Evolutionary conservation across 1,140 invertebrate genomes (phyloP), one percentile per base, ranked within the genome.

Genomic region (Bilobella aurantiaca): DNA sequence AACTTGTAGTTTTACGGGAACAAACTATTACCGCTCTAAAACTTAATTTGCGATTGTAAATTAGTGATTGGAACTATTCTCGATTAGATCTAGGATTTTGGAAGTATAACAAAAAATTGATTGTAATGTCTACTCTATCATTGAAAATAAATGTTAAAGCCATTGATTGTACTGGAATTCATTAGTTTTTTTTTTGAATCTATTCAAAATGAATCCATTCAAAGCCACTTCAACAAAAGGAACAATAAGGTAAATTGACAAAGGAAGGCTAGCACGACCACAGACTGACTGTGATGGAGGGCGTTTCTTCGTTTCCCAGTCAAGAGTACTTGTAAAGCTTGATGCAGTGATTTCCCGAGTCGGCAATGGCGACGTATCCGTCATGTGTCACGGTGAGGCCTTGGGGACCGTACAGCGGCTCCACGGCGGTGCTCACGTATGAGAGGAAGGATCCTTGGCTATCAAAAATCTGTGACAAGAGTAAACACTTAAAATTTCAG

Each of bases 271-370:
- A 53, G 49, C 49, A 53, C 49, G 21, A 12, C 23, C 49, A 53
- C 49, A 42, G 8, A 42, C 37, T 42, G 8, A 8, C 37, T 12
- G n/a, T 12, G n/a, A 42, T 42, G n/a, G n/a, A n/a, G n/a, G n/a
- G n/a, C n/a, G n/a, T 42, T 42, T 42, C 8, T 42, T 18, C 18
- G 8, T 18, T 18, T 42, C 18, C 34, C 34, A 42, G 34, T 64
- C 57, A 68, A n/a, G 66, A 65, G 56, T 69, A 65, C 27, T 65
- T 65, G 47, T 69, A 69, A n/a, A 69, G 74, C 72, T 83, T 84
- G 66, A 81, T 77, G 72, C 82, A 83, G 72, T 84, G 82, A 74
- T 84, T 84, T 37, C 82, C 82, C 3, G 81, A 82, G 73, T 83
- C 82, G 0, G 82, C 80, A 8, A 84, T 82, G n/a, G 81, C 78